Conservation (phyloP, 2,113 vertebrate genomes). For the Leptocoma aspasia region DNA sequence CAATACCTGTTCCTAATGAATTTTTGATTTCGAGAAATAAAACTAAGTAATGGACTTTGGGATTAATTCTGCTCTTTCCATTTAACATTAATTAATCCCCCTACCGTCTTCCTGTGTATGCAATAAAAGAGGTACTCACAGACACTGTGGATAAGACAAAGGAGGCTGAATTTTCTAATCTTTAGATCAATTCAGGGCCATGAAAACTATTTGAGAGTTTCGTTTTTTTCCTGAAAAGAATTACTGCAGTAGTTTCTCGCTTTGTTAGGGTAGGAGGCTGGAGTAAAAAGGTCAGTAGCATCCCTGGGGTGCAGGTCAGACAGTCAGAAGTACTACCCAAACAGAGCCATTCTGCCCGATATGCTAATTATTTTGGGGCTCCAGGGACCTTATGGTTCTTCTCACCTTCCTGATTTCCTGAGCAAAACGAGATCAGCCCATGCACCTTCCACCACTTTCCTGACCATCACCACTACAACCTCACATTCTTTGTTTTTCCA, state of each 20-base stretch:
- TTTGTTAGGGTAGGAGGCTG: background rate
- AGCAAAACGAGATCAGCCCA: accelerated
- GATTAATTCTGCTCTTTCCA: background rate
- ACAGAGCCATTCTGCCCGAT: background rate
- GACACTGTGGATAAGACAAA: background rate
- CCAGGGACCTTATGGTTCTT: background rate
- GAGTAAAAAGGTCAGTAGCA: background rate
- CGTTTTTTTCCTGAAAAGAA: background rate
- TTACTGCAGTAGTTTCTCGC: background rate
- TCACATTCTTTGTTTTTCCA: background rate
- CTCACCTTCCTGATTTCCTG: background rate
- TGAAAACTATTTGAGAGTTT: background rate
- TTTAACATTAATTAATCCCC: background rate
- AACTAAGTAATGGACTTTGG: background rate
- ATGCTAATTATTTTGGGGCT: background rate
- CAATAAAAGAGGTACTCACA: background rate
- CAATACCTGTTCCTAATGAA: background rate
- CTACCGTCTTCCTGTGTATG: background rate
- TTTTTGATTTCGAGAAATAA: background rate
- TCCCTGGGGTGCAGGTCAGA: background rate
- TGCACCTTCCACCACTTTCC: background rate
- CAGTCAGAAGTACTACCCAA: background rate
- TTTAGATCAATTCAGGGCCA: background rate
- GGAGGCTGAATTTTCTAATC: background rate
- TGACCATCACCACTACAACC: background rate